Evolutionary conservation across 2,113 vertebrate genomes (phyloP), one percentile per base, ranked within the genome.

Genomic region (Phoxinus phoxinus): DNA sequence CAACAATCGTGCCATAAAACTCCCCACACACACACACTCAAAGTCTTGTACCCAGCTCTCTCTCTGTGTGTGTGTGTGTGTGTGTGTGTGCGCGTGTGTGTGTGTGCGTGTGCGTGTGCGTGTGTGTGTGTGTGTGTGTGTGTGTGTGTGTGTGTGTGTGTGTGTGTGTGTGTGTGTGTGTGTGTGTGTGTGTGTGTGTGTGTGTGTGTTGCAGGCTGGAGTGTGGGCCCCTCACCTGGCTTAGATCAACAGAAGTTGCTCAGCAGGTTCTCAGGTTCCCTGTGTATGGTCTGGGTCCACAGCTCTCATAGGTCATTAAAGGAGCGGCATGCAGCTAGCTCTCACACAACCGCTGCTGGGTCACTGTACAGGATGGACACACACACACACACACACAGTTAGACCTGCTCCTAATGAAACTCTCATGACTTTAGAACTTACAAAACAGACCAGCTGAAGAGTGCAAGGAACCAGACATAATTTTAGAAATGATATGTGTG

Each of bases 231-330:
- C 84, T 88, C 80, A 85, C 84, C 84, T 85, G 87, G 84, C 73
- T 78, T 78, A 86, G 78, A 88, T 83, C 82, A 86, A 85, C 89
- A 88, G 87, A 87, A 88, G 87, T 85, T 87, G 63, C 86, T 75
- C 88, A 88, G 88, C 88, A 88, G 88, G 88, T 77, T 87, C 84
- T 86, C 83, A 75, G 86, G 79, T 87, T 69, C 83, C 79, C 81
- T 7, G 85, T 63, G 86, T 78, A 65, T 78, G 82, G 85, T 82
- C 79, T 86, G 86, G 83, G 86, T 81, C 85, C 84, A 85, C 80
- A 74, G 56, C 63, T 82, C 86, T 80, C 88, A 71, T 37, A 88
- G 89, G 79, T 88, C 89, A 90, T 85, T 86, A 89, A 84, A 86
- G 46, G 35, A 86, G 41, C 61, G 41, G 56, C 84, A 86, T 75